A percentile compares a stretch with the other conserved stretches of the same genome.
phyloP scores from a whole-genome alignment of 1,140 invertebrate genomes.

The Bombus balteatus region DNA sequence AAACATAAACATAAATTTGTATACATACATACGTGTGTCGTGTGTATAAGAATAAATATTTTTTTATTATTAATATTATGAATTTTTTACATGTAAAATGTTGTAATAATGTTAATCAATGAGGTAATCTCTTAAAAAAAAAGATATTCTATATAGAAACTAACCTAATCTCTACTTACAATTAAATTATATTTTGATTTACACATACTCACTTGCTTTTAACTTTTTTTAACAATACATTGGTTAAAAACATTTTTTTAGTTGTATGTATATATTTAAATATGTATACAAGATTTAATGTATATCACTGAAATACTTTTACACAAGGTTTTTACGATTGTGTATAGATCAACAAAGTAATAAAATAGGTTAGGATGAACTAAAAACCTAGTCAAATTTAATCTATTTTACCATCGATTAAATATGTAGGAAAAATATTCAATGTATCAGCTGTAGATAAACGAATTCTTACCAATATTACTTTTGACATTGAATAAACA shows the following conservation, averaged over 20 bases:
- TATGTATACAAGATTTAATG: background rate
- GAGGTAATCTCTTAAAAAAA: too few species aligned
- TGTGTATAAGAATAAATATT: slow-evolving; percentile 3
- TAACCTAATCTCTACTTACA: slow-evolving; percentile 37
- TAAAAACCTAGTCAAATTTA: background rate
- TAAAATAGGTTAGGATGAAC: background rate
- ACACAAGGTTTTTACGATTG: background rate
- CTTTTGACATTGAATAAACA: too few species aligned
- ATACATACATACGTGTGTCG: background rate
- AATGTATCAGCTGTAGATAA: background rate
- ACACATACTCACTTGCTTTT: slow-evolving; percentile 70
- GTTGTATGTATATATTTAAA: background rate
- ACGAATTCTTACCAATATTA: background rate
- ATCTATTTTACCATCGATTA: background rate
- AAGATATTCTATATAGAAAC: background rate
- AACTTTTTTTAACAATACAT: slow-evolving; percentile 65
- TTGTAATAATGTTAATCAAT: background rate
- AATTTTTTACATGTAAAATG: background rate
- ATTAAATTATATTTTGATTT: background rate
- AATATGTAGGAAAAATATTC: background rate
- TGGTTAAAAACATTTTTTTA: slow-evolving; percentile 69
- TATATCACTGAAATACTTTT: background rate
- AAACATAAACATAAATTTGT: background rate
- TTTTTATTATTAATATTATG: background rate
- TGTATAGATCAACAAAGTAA: too few species aligned